Evolutionary conservation across 2,797 vertebrate genomes (phyloP).

Genomic region (Carduelis carduelis): DNA sequence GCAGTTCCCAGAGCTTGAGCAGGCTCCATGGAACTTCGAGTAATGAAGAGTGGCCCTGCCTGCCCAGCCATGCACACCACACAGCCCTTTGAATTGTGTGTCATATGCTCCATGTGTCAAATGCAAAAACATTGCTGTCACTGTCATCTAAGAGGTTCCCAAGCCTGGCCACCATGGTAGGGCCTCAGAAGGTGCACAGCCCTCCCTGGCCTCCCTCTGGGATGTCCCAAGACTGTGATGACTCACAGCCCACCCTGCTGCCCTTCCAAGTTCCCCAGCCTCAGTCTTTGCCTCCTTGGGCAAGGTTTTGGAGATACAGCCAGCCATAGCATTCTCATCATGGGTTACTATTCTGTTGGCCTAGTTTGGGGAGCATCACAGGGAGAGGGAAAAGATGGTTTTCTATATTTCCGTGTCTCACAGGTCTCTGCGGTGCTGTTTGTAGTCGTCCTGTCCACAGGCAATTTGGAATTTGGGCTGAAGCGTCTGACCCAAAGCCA

Average conservation of each 20-base stretch:
- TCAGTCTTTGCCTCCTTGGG: not conserved
- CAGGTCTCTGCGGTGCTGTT: not conserved
- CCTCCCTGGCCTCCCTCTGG: not conserved
- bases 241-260: not conserved
- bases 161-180: not conserved
- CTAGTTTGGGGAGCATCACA: not conserved
- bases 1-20: not conserved
- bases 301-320: not conserved
- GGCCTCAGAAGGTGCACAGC: not conserved
- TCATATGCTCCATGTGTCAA: not conserved
- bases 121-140: not conserved
- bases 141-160: not conserved
- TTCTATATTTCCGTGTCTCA: not conserved
- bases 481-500: not conserved
- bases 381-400: not conserved
- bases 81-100: not conserved
- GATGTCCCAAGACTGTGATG: not conserved
- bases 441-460: not conserved
- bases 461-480: not conserved
- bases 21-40: not conserved
- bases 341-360: not conserved
- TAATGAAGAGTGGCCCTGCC: not conserved
- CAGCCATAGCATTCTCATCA: not conserved
- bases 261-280: not conserved
- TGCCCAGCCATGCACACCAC: fast-evolving